Evolutionary conservation across 2,888 invertebrate genomes (phyloP).

Genomic region (Muschampia plurimacula): DNA sequence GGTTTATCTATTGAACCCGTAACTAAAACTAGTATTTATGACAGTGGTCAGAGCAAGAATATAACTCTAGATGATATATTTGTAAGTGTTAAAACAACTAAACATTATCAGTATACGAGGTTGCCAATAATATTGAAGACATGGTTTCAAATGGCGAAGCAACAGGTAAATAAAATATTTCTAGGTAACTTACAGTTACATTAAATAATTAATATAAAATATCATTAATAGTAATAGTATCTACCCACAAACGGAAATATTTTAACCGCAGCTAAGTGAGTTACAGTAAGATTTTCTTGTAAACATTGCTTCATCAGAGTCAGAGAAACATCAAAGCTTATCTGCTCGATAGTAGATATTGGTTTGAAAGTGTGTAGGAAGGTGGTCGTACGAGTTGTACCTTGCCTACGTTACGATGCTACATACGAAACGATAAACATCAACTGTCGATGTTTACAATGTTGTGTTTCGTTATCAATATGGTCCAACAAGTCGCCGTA

Average conservation of each 20-base stretch:
- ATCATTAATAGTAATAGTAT: no score
- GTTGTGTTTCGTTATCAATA: slow-evolving; percentile 18
- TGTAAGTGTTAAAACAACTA: slow-evolving; percentile 97
- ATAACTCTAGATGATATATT: slow-evolving; percentile 94
- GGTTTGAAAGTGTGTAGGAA: slow-evolving; percentile 10
- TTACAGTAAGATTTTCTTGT: not conserved
- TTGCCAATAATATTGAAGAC: slow-evolving; percentile 96
- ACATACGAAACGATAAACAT: not conserved
- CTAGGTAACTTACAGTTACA: not conserved
- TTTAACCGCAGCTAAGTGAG: not conserved
- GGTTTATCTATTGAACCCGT: slow-evolving; percentile 81
- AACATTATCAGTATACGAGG: slow-evolving; percentile 93
- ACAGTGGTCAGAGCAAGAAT: slow-evolving; percentile 78
- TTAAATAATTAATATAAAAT: not conserved
- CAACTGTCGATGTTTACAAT: slow-evolving; percentile 7
- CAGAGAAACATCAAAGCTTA: slow-evolving; percentile 10
- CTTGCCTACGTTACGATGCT: not conserved
- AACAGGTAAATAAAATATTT: slow-evolving; percentile 88
- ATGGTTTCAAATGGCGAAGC: slow-evolving; percentile 96
- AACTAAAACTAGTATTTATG: slow-evolving; percentile 73
- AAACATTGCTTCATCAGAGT: not conserved
- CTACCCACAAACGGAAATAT: not conserved
- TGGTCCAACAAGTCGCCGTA: slow-evolving; percentile 5
- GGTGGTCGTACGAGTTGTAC: not conserved
- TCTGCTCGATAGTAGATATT: not conserved